phyloP scores from a whole-genome alignment of 2,113 vertebrate genomes.

The Panthera uncia region DNA sequence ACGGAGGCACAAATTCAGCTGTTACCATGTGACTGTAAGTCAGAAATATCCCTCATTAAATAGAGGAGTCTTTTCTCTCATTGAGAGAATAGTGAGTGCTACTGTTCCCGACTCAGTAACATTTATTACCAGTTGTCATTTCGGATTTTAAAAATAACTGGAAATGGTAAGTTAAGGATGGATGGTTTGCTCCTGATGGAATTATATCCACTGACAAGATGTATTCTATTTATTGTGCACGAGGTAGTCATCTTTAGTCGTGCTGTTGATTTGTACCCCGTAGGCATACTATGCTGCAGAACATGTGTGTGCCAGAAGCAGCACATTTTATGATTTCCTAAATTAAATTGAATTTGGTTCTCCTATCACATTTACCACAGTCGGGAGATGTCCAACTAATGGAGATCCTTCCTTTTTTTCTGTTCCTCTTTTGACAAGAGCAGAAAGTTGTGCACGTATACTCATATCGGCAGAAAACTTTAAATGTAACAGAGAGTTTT shows the following conservation, averaged over 20 bases:
- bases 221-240: background rate
- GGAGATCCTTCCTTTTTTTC: background rate
- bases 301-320: background rate
- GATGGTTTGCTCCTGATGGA: background rate
- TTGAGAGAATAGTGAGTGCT: background rate
- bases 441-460: background rate
- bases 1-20: background rate
- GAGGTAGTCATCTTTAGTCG: background rate
- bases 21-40: background rate
- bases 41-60: background rate
- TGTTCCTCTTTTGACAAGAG: background rate
- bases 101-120: background rate
- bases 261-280: background rate
- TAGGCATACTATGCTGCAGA: background rate
- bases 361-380: background rate
- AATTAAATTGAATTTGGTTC: background rate
- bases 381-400: background rate
- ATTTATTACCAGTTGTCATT: background rate
- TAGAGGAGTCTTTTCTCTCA: background rate
- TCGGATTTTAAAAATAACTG: background rate
- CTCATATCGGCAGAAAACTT: background rate
- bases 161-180: background rate
- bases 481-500: background rate
- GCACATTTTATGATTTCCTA: background rate
- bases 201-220: background rate